Conservation (phyloP, 1,140 invertebrate species). For the Protaetia brevitarsis region DNA sequence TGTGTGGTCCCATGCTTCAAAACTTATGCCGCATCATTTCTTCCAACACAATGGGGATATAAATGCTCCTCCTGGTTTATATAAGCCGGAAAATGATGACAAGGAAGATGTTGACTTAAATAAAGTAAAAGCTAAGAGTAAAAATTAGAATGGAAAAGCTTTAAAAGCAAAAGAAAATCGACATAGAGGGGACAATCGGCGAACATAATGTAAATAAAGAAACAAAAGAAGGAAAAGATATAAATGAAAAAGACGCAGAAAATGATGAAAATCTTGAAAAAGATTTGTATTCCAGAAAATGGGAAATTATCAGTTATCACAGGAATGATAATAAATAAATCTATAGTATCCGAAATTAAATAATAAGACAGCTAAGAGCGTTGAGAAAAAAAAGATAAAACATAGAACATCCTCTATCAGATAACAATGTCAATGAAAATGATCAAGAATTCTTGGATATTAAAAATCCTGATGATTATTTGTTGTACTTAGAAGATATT, state of each 20-base stretch:
- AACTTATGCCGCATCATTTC: constrained; percentile 96
- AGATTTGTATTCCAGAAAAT: constrained; percentile 18
- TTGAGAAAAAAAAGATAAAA: background rate
- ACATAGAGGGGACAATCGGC: background rate
- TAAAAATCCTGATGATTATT: constrained; percentile 92
- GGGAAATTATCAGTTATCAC: constrained; percentile 26
- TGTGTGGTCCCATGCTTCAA: constrained; percentile 95
- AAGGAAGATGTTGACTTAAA: constrained; percentile 56
- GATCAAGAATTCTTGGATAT: constrained; percentile 57
- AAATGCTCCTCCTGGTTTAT: constrained; percentile 82
- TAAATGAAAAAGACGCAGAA: constrained; percentile 29
- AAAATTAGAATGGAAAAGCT: constrained; percentile 12
- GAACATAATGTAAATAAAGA: constrained; percentile 32
- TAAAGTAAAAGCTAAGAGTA: constrained; percentile 28
- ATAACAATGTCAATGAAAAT: background rate
- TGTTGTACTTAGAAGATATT: constrained; percentile 89
- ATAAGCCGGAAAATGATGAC: constrained; percentile 63
- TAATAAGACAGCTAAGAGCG: background rate
- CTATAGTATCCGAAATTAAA: background rate
- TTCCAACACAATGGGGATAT: constrained; percentile 99
- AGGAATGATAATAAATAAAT: constrained; percentile 18
- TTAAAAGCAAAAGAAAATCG: constrained; percentile 44
- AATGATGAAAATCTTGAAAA: constrained; percentile 26
- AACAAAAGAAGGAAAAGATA: constrained; percentile 34
- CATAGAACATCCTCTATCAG: background rate